Evolutionary conservation across 2,888 invertebrate species (phyloP).

Genomic region (Xylocampa areola): DNA sequence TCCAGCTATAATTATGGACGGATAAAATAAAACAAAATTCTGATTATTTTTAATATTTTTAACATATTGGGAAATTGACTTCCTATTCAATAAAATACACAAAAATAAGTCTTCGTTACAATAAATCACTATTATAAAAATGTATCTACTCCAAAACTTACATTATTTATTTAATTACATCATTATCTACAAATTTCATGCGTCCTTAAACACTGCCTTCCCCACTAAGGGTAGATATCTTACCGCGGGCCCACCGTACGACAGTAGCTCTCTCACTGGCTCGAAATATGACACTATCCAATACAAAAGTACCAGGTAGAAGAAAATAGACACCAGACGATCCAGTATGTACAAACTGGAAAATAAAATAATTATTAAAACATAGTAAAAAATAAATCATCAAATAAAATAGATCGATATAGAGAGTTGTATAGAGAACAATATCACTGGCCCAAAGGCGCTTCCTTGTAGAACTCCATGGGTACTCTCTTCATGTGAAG

Average conservation of each 20-base stretch:
- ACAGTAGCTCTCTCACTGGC: constrained; percentile 70
- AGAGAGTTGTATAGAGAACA: not conserved
- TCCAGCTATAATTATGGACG: not conserved
- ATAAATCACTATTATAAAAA: not conserved
- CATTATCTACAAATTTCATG: too few relatives aligned
- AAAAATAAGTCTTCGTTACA: constrained; percentile 4
- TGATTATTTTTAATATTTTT: not conserved
- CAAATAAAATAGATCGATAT: too few relatives aligned
- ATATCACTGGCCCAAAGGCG: not conserved
- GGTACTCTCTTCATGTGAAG: too few relatives aligned
- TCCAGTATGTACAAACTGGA: constrained; percentile 89
- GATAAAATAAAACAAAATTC: not conserved
- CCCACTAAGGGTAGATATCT: constrained; percentile 80
- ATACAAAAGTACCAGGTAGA: constrained; percentile 85
- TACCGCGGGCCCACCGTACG: constrained; percentile 76
- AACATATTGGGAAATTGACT: too few relatives aligned
- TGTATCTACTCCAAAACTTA: constrained; percentile 3
- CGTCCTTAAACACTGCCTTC: constrained; percentile 75
- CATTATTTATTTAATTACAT: not conserved
- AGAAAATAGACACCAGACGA: constrained; percentile 81
- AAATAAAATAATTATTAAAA: constrained; percentile 10
- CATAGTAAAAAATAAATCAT: not conserved
- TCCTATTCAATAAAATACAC: not conserved
- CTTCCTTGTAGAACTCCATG: constrained; percentile 15
- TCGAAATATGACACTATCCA: constrained; percentile 77